These are phyloP conservation scores for Parazoanthus darwini DNA, from an alignment of 92 coral and sea anemone genomes.

Conservation along the genomic window DNA sequence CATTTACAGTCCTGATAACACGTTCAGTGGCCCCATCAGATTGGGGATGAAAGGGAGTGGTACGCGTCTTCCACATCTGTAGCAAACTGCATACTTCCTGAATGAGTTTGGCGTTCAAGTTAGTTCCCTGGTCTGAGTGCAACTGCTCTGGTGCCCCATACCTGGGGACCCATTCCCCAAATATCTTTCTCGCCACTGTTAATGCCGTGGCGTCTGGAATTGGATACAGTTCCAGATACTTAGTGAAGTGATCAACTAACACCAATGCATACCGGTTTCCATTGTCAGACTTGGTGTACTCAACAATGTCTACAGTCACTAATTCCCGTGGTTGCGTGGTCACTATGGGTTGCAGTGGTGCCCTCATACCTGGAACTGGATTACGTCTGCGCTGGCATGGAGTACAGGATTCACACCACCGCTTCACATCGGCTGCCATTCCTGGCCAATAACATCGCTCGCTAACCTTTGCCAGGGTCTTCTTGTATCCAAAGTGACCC, in stretches of 20 bases:
- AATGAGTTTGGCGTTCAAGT: slow-evolving; percentile 26
- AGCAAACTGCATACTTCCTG: slow-evolving; percentile 15
- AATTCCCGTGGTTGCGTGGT: slow-evolving; percentile 47
- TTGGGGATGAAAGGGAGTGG: slow-evolving; percentile 23
- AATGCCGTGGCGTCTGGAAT: not conserved
- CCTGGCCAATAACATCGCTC: slow-evolving; percentile 32
- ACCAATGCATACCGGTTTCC: slow-evolving; percentile 23
- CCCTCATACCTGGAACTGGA: slow-evolving; percentile 46
- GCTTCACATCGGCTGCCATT: slow-evolving; percentile 27
- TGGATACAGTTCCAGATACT: slow-evolving; percentile 36
- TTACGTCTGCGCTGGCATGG: slow-evolving; percentile 1
- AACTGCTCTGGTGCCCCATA: slow-evolving; percentile 46
- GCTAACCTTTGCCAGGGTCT: not conserved
- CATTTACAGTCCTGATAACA: slow-evolving; percentile 33
- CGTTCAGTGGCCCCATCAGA: slow-evolving; percentile 27
- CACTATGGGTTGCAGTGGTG: slow-evolving; percentile 58
- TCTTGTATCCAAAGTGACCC: slow-evolving; percentile 28
- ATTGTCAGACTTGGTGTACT: not conserved
- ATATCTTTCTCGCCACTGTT: slow-evolving; percentile 37
- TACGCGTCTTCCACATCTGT: slow-evolving; percentile 39
- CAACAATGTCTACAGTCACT: slow-evolving; percentile 54
- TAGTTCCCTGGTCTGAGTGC: slow-evolving; percentile 35
- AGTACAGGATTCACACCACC: slow-evolving; percentile 1
- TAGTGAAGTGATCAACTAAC: slow-evolving; percentile 36
- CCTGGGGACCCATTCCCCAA: slow-evolving; percentile 37